A percentile compares a stretch with the other conserved stretches of the same genome.
Conservation (phyloP, 2,113 vertebrate species). For the Romanogobio albipinnatus region DNA sequence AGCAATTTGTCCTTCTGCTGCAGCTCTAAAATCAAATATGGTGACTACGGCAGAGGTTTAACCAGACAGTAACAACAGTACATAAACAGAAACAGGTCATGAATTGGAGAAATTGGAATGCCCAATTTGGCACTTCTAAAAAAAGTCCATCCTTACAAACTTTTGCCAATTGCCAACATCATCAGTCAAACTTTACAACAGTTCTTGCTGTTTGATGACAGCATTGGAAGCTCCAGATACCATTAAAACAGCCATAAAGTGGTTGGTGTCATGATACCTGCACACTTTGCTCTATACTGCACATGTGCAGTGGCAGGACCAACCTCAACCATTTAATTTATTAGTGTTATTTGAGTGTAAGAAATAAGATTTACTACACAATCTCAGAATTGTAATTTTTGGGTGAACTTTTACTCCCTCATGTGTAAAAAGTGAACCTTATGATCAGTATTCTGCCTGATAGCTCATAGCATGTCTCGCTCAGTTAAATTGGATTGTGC, state of each 20-base stretch:
- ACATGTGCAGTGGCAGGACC: not conserved
- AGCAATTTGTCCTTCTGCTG: not conserved
- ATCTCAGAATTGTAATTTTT: not conserved
- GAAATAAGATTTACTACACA: not conserved
- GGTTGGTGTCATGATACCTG: not conserved
- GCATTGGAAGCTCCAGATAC: not conserved
- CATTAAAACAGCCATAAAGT: not conserved
- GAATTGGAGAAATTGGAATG: not conserved
- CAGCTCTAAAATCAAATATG: not conserved
- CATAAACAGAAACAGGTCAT: not conserved
- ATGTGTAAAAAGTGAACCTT: not conserved
- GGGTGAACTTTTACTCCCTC: not conserved
- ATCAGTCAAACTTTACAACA: not conserved
- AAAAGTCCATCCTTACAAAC: not conserved
- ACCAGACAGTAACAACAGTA: not conserved
- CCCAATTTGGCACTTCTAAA: not conserved
- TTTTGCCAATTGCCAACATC: not conserved
- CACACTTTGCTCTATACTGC: too few species aligned
- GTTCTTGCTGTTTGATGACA: not conserved
- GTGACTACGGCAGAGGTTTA: not conserved
- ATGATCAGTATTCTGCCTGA: not conserved
- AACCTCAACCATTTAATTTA: not conserved
- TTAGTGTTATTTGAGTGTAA: not conserved
- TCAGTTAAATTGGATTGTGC: conserved; percentile 62
- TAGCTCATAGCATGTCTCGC: conserved; percentile 39